phyloP scores from a whole-genome alignment of 2,888 invertebrate genomes.

The Yponomeuta cagnagella region DNA sequence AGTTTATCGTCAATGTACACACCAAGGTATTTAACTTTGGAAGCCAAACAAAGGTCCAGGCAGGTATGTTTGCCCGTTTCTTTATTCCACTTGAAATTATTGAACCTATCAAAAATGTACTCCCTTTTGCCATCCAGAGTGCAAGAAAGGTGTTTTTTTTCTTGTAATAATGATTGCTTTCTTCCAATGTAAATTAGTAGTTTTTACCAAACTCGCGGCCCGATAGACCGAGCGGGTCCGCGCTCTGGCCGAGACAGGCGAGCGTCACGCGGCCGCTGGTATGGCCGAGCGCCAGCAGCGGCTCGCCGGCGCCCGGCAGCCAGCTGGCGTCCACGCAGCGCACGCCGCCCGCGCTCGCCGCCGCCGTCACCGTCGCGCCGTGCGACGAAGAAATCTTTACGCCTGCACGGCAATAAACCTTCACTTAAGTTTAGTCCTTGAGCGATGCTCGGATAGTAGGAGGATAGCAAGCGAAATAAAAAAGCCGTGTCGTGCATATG shows the following conservation, averaged over 20 bases:
- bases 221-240: slow-evolving; percentile 80
- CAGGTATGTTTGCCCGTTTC: too few species aligned
- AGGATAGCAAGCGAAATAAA: neutral
- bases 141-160: too few species aligned
- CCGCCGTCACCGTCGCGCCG: slow-evolving; percentile 82
- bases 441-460: neutral
- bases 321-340: slow-evolving; percentile 90
- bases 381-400: slow-evolving; percentile 81
- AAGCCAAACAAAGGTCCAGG: too few species aligned
- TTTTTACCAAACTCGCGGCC: slow-evolving; percentile 85
- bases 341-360: slow-evolving; percentile 87
- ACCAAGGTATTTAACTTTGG: too few species aligned
- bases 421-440: neutral
- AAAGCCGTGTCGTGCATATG: too few species aligned
- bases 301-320: slow-evolving; percentile 84
- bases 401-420: slow-evolving; percentile 54
- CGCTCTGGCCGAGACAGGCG: slow-evolving; percentile 83
- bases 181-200: too few species aligned
- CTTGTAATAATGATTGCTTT: too few species aligned
- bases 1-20: too few species aligned
- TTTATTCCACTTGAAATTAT: too few species aligned
- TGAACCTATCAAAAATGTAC: too few species aligned
- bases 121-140: too few species aligned
- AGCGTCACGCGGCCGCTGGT: slow-evolving; percentile 91
- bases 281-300: slow-evolving; percentile 90